Percentiles rank a stretch among this genome's conserved stretches.
These are phyloP conservation scores for Leucozona laternaria DNA, from an alignment of 2,888 invertebrate genomes.

Conservation along the genomic window DNA sequence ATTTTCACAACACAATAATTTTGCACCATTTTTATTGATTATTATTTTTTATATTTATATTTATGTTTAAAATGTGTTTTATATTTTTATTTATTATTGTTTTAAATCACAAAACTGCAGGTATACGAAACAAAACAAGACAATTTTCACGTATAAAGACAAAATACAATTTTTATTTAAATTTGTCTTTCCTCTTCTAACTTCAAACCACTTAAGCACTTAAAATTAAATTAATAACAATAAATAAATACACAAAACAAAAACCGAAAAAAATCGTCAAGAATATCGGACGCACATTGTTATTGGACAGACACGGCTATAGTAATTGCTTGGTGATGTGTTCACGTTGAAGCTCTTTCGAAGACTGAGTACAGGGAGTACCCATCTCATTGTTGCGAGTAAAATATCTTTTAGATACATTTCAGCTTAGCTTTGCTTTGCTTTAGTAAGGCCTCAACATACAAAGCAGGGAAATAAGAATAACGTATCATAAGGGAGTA, in stretches of 20 bases:
- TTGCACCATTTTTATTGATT: slow-evolving; percentile 60
- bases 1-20: slow-evolving; percentile 47
- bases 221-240: slow-evolving; percentile 72
- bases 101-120: slow-evolving; percentile 59
- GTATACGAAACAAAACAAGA: slow-evolving; percentile 24
- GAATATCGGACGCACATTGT: slow-evolving; percentile 63
- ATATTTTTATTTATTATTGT: neutral
- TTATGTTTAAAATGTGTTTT: neutral
- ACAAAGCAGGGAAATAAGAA: slow-evolving; percentile 9
- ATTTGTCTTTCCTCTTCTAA: slow-evolving; percentile 19
- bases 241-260: slow-evolving; percentile 49
- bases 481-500: slow-evolving; percentile 24
- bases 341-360: slow-evolving; percentile 60
- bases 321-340: slow-evolving; percentile 27
- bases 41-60: slow-evolving; percentile 4
- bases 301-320: slow-evolving; percentile 33
- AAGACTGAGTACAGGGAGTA: slow-evolving; percentile 61
- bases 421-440: slow-evolving; percentile 9
- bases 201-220: slow-evolving; percentile 65
- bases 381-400: slow-evolving; percentile 20
- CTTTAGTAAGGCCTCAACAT: neutral
- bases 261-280: slow-evolving; percentile 5
- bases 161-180: neutral
- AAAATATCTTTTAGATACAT: slow-evolving; percentile 56
- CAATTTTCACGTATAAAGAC: neutral